Conservation (phyloP, 2,113 vertebrate species). For the Urocitellus parryii region DNA sequence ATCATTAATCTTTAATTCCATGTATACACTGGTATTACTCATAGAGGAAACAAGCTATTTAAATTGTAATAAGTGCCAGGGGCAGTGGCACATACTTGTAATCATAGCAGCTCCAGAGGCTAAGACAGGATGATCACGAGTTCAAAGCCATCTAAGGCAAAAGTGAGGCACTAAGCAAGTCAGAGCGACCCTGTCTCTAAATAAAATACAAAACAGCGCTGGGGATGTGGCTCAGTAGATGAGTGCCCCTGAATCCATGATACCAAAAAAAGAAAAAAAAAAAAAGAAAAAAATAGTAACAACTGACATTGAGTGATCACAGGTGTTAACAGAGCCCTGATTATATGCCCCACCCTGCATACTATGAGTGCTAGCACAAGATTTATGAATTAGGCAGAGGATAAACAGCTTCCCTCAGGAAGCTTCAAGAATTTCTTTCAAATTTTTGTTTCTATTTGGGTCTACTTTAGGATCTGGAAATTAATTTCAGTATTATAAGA, state of each 20-base stretch:
- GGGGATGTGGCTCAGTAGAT: no score
- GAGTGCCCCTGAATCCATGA: no score
- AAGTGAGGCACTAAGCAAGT: no score
- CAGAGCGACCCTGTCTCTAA: no score
- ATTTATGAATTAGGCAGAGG: neutral
- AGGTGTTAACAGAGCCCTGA: neutral
- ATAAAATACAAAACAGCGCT: no score
- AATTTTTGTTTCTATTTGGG: neutral
- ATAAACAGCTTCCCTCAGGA: neutral
- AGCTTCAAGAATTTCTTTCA: neutral
- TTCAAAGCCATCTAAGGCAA: no score
- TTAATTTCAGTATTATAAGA: neutral
- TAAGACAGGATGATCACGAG: no score
- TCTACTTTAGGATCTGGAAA: neutral
- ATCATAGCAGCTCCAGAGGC: no score
- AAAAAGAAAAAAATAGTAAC: neutral
- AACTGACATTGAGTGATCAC: neutral
- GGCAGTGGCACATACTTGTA: no score
- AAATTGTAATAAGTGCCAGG: neutral
- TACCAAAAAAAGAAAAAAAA: no score
- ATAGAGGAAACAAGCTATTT: neutral
- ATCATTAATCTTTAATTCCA: neutral
- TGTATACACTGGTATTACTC: neutral
- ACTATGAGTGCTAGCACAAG: neutral
- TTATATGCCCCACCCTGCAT: no score